Evolutionary conservation across 2,888 invertebrate species (phyloP), one percentile per base, ranked within the genome.

Genomic region (Plebejus melissa): DNA sequence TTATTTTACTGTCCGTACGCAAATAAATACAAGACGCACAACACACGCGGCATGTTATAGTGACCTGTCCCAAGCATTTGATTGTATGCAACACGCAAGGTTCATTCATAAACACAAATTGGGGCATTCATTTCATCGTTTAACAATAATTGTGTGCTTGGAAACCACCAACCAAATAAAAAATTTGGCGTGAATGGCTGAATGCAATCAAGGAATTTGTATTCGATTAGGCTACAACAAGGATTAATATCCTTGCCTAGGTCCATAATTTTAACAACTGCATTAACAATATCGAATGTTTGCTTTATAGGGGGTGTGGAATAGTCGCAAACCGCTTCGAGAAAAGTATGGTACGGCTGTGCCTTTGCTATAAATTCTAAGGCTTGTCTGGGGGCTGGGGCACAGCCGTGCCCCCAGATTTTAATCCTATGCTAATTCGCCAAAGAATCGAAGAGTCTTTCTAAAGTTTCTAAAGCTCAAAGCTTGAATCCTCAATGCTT

Each of bases 11-110:
- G 11, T 13, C 13, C 50, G 13, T 22, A 22, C 22, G n/a, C 22
- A 65, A 65, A 32, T 65, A 65, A 28, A 7, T 60, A 28, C 65
- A 28, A 32, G 65, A 13, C 1, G 32, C 1, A 28, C 65, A 28
- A 32, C 32, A 13, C n/a, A 32, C 28, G 9, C 32, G 4, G 65
- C 13, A 32, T 65, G 32, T 13, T 22, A 22, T 13, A 9, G 13
- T 65, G 32, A 65, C 32, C 13, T 32, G 28, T 65, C 65, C 4
- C 65, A 65, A 13, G 65, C 32, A 32, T 36, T 65, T 65, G 32
- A 65, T 65, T 36, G 32, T 65, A 32, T 65, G 65, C 65, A 36
- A 16, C 65, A 65, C 65, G 65, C 65, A 32, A 65, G 32, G 65
- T 65, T 65, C 65, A 65, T 65, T 32, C 32, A 36, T 16, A 65